Evolutionary conservation across 2,797 vertebrate genomes (phyloP).

Genomic region (Poliocrania exsul): DNA sequence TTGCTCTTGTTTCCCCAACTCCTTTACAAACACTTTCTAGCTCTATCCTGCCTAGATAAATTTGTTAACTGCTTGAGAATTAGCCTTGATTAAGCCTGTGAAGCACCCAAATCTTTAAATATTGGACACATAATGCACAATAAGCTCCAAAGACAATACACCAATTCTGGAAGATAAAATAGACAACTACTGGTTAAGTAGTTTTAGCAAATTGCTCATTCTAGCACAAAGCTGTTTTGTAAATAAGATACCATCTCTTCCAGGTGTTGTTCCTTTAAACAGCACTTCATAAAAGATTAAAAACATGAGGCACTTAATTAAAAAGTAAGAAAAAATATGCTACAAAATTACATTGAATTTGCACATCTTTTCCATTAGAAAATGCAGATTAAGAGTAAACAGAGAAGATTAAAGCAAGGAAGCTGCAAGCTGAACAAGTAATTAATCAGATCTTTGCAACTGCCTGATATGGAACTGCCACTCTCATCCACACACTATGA

Average conservation of each 20-base stretch:
- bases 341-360: not conserved
- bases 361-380: not conserved
- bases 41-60: not conserved
- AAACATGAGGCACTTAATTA: not conserved
- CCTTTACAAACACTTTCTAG: not conserved
- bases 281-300: not conserved
- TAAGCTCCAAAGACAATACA: not conserved
- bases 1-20: not conserved
- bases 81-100: not conserved
- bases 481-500: not conserved
- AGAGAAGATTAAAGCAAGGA: conserved; percentile 5
- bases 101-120: not conserved
- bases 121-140: not conserved
- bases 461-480: not conserved
- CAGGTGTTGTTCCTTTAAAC: not conserved
- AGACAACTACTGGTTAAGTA: not conserved
- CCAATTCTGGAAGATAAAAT: not conserved
- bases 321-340: not conserved
- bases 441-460: not conserved
- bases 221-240: not conserved
- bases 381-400: not conserved
- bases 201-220: not conserved
- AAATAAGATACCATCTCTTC: not conserved
- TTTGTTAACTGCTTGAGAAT: not conserved
- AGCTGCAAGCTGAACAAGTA: not conserved